Conservation (phyloP, 2,888 invertebrate species). For the Catocala sponsa region DNA sequence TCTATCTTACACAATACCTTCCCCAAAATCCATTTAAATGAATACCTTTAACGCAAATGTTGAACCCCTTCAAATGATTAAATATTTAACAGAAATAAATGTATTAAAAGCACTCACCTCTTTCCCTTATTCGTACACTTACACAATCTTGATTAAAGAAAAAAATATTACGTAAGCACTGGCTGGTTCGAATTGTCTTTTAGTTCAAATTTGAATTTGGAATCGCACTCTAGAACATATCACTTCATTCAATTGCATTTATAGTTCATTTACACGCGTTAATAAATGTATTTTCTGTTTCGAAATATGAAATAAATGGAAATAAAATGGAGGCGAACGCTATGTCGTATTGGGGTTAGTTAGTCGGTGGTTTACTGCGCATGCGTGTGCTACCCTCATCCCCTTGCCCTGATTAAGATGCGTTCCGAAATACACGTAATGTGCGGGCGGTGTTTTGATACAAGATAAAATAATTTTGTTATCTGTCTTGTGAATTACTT, state of each 20-base stretch:
- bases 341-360: constrained; percentile 71
- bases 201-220: constrained; percentile 34
- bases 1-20: constrained; percentile 11
- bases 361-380: constrained; percentile 57
- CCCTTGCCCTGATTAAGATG: constrained; percentile 44
- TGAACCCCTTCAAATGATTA: constrained; percentile 10
- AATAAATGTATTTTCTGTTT: constrained; percentile 45
- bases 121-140: constrained; percentile 47
- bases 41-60: not conserved
- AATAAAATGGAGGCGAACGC: constrained; percentile 79
- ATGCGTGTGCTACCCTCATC: constrained; percentile 66
- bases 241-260: constrained; percentile 29
- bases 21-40: constrained; percentile 5
- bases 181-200: constrained; percentile 35
- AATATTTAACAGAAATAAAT: constrained; percentile 31
- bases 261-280: constrained; percentile 32
- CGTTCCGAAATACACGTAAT: constrained; percentile 61
- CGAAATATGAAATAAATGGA: constrained; percentile 67
- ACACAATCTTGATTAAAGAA: constrained; percentile 56
- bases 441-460: constrained; percentile 25
- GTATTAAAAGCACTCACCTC: constrained; percentile 44
- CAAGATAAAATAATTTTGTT: constrained; percentile 16
- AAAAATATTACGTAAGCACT: constrained; percentile 66
- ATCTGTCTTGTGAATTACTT: too few relatives aligned
- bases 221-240: constrained; percentile 49